These are phyloP conservation scores for Amphiura filiformis DNA, from an alignment of 35 echinoderm and acorn worm genomes.

Conservation along the genomic window DNA sequence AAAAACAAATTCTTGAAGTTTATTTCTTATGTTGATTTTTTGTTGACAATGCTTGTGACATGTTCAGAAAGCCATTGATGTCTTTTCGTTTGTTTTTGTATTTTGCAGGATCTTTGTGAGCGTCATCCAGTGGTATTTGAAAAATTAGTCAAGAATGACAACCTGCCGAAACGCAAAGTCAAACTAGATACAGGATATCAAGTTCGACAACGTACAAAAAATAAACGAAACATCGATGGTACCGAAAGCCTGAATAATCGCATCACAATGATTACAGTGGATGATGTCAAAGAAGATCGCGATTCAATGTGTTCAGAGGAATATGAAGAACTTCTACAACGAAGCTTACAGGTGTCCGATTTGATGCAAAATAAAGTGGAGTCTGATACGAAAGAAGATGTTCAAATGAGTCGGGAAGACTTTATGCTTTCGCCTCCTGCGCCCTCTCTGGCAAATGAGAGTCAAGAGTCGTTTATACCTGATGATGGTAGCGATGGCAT, in stretches of 20 bases:
- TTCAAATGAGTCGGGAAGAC: neutral
- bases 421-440: neutral
- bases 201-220: constrained; percentile 66
- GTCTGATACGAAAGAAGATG: neutral
- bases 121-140: constrained; percentile 86
- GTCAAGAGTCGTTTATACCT: neutral
- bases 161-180: constrained; percentile 46
- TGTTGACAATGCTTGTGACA: too few relatives aligned
- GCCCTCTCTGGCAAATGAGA: neutral
- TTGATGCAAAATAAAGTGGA: neutral
- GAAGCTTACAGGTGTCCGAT: constrained; percentile 20
- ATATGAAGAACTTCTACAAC: constrained; percentile 58
- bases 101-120: constrained; percentile 71
- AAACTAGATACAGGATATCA: constrained; percentile 66
- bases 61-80: too few relatives aligned
- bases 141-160: constrained; percentile 55
- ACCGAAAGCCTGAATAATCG: constrained; percentile 76
- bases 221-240: constrained; percentile 68
- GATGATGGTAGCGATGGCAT: neutral
- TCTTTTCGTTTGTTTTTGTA: constrained; percentile 15
- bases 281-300: constrained; percentile 63
- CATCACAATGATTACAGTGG: constrained; percentile 85
- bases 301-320: constrained; percentile 61
- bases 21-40: too few relatives aligned
- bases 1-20: too few relatives aligned